Base-by-base conservation (phyloP, 2,888 invertebrate species). In the Meta bourneti region DNA sequence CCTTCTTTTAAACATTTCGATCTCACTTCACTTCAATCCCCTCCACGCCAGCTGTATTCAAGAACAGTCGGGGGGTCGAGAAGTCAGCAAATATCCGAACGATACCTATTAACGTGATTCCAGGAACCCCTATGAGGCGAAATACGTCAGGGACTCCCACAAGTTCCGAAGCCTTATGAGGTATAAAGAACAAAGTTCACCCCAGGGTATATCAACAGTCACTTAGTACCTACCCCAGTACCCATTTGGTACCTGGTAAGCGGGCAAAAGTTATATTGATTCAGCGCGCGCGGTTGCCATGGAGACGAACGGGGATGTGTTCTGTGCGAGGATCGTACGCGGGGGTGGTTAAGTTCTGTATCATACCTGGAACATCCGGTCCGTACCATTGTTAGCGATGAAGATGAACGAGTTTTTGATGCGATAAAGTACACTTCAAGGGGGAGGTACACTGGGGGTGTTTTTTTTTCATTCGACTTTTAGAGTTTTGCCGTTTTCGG, bases 301-400 rank as follows among this genome's bases (percentile, higher is more conserved):
- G 83, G 54, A n/a, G 19, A 89, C 89, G 11, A 49, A 11, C 51
- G 20, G 8, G 54, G 80, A 54, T 74, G 52, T 61, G 84, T 34
- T 34, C 34, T 34, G 34, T 34, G 34, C 34, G 1, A 34, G 34
- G 34, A 34, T 34, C 34, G 34, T 34, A 11, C 51, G 20, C 13
- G 54, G 80, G 72, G 81, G 52, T 61, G 84, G 20, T 71, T 72
- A 4, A 69, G 61, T 13, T n/a, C 77, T 84, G 61, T 89, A 89
- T 89, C 89, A 49, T 89, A 89, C 89, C 89, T 89, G 83, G 83
- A 89, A 89, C 89, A 89, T 89, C 83, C 89, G 89, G 83, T 48
- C 13, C 34, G 51, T 70, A 82, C 19, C 70, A 51, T 49, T 72
- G 81, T 52, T 49, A 20, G 71, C n/a, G 75, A 89, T 89, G 83